Conservation (phyloP, 2,113 vertebrate species). For the Anas platyrhynchos region DNA sequence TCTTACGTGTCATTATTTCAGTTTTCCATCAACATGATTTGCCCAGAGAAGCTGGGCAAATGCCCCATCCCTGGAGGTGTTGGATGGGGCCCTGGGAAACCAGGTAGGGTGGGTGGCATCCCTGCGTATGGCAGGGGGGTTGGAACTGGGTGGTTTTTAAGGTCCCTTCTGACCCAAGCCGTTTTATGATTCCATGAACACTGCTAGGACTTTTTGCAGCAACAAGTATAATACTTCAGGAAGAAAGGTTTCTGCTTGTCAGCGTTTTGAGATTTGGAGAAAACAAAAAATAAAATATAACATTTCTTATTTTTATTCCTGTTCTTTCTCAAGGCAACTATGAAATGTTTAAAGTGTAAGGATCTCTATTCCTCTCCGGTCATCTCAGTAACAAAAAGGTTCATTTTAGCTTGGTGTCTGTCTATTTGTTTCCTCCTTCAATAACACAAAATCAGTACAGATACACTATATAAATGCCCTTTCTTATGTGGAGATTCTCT, state of each 20-base stretch:
- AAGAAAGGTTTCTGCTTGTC: background rate
- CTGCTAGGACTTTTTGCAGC: background rate
- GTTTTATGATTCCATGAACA: no score
- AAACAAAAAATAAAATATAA: background rate
- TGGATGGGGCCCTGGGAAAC: no score
- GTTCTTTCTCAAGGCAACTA: background rate
- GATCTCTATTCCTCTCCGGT: background rate
- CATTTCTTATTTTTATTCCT: background rate
- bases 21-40: background rate
- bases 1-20: background rate
- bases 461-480: background rate
- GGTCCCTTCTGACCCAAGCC: no score
- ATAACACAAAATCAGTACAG: background rate
- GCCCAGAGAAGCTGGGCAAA: no score
- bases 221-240: background rate
- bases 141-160: no score
- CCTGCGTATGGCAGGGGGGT: no score
- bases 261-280: background rate
- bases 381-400: background rate
- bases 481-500: background rate
- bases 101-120: no score
- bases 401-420: background rate
- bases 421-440: background rate
- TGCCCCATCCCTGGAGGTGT: no score
- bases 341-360: background rate